Conservation (phyloP, 2,888 invertebrate species). For the Paralinhomoeus sp. region DNA sequence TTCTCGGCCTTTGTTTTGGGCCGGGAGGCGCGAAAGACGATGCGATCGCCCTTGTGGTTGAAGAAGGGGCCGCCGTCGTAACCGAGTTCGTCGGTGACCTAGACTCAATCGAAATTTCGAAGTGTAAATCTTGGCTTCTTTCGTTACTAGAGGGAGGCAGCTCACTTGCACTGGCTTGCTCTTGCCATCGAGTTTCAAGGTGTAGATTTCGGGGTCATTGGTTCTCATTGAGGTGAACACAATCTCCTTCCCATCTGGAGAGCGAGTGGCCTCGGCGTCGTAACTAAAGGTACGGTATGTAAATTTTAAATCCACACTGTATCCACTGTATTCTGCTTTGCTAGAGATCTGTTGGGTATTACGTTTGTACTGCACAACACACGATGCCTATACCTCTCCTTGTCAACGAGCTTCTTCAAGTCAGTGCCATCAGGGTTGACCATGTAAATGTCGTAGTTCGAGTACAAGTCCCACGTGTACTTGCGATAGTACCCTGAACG, state of each 20-base stretch:
- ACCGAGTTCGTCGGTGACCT: slow-evolving; percentile 14
- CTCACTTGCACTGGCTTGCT: slow-evolving; percentile 11
- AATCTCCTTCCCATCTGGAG: slow-evolving; percentile 14
- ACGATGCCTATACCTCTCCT: too few species aligned
- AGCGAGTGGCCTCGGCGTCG: slow-evolving; percentile 4
- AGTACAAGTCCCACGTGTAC: slow-evolving; percentile 19
- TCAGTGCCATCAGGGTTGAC: slow-evolving; percentile 18
- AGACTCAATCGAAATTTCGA: not conserved
- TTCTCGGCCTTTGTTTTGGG: slow-evolving; percentile 14
- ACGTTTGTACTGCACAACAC: too few species aligned
- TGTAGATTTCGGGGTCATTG: slow-evolving; percentile 17
- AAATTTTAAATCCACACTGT: not conserved
- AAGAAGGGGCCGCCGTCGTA: slow-evolving; percentile 22
- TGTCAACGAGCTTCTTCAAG: slow-evolving; percentile 14
- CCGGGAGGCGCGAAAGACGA: slow-evolving; percentile 18
- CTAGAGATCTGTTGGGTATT: too few species aligned
- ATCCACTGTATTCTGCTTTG: too few species aligned
- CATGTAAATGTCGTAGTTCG: slow-evolving; percentile 17
- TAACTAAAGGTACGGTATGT: not conserved
- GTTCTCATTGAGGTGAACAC: slow-evolving; percentile 15
- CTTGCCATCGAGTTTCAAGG: slow-evolving; percentile 16
- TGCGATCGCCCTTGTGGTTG: slow-evolving; percentile 16
- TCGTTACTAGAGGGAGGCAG: not conserved
- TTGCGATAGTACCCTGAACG: too few species aligned
- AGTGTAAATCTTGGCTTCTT: not conserved